These are phyloP conservation scores for Salvator merianae DNA, from an alignment of 2,113 vertebrate genomes.

Conservation along the genomic window DNA sequence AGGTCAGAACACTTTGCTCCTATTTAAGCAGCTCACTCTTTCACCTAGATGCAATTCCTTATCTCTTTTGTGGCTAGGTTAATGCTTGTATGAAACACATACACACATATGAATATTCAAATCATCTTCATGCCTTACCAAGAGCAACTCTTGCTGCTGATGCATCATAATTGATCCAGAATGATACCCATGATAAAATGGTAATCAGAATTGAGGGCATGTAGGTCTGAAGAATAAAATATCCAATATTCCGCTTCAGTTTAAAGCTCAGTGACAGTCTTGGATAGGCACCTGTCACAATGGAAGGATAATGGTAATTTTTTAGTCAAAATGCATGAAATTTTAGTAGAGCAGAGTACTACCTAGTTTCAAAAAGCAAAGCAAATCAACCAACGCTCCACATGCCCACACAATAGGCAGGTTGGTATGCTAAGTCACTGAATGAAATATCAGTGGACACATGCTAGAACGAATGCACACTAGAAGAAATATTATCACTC, in stretches of 20 bases:
- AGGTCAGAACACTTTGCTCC: neutral
- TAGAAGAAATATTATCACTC: slow-evolving; percentile 12
- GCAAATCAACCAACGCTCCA: neutral
- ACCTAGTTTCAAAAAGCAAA: slow-evolving; percentile 56
- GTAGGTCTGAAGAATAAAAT: slow-evolving; percentile 98
- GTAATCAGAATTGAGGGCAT: slow-evolving; percentile 99
- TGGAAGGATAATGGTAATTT: slow-evolving; percentile 13
- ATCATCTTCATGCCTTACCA: slow-evolving; percentile 79
- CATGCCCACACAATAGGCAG: slow-evolving; percentile 14
- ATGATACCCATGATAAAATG: slow-evolving; percentile 98
- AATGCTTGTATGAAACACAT: neutral
- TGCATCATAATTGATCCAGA: slow-evolving; percentile 99
- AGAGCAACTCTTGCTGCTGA: slow-evolving; percentile 97
- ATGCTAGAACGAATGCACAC: neutral
- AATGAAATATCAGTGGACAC: neutral
- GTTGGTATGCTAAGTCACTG: slow-evolving; percentile 38
- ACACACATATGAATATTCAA: neutral
- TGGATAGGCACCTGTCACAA: slow-evolving; percentile 89
- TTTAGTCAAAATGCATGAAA: slow-evolving; percentile 45
- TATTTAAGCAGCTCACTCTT: neutral
- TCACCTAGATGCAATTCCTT: neutral
- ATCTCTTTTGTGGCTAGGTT: neutral
- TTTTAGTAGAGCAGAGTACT: slow-evolving; percentile 7
- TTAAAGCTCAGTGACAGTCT: slow-evolving; percentile 97
- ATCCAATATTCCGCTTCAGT: slow-evolving; percentile 97